Evolutionary conservation across 2,797 vertebrate species (phyloP), one percentile per base, ranked within the genome.

Genomic region (Allobates femoralis): DNA sequence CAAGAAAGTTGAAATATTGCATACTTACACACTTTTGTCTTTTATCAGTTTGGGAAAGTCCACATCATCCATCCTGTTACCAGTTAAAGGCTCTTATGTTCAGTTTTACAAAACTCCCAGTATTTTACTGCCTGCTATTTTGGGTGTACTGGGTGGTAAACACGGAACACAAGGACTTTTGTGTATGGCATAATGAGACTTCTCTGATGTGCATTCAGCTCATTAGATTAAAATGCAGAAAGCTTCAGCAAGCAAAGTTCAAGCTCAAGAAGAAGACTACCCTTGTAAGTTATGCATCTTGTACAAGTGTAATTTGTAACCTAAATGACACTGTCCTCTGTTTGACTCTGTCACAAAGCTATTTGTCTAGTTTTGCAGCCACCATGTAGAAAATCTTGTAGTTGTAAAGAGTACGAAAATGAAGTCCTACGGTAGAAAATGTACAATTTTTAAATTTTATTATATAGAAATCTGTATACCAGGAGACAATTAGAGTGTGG

Each of bases 131-230:
- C 91, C 90, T 85, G 91, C 94, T 95, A 95, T 95, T 95, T 94
- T 93, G 91, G 90, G 93, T 92, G 90, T 92, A 93, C 93, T 92
- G 93, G 89, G 91, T 91, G 90, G 90, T 92, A 92, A 94, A 94
- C 93, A 95, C 92, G 87, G 95, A 96, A 98, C 97, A 99, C 95
- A 95, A 94, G 92, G 91, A 90, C 94, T 95, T 97, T 98, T 99
- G 97, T 99, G 93, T 88, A 85, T 90, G 92, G 91, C 92, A 93
- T 90, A 93, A 94, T 95, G 94, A 94, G 90, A 95, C 90, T 90
- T 86, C 91, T 91, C 93, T 92, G 92, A 93, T 92, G 95, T 94
- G 95, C 94, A 91, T 93, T 94, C 92, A 85, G 88, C 91, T 94
- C 93, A 94, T 95, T 91, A 95, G 95, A 95, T 96, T 93, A 91